Percentiles rank a stretch among this genome's conserved stretches.
Conservation (phyloP, 1,140 invertebrate species). For the Leguminivora glycinivorella region DNA sequence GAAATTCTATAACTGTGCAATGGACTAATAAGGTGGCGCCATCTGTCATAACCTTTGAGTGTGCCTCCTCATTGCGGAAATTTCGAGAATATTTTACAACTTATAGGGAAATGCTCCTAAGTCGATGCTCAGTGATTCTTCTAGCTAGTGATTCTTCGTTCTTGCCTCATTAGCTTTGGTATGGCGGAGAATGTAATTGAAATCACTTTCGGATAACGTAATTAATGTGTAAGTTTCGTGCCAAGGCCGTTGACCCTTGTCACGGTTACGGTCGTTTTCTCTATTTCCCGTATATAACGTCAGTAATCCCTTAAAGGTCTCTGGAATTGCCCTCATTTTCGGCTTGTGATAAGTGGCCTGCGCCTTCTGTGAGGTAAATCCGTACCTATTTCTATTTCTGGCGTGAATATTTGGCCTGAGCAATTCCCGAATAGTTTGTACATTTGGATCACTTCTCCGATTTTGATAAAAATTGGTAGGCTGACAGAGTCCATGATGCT, state of each 20-base stretch:
- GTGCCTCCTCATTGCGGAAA: no score
- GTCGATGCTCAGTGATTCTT: neutral
- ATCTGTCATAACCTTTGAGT: no score
- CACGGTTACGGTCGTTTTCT: neutral
- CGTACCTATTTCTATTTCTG: neutral
- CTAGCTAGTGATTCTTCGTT: no score
- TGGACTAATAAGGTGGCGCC: no score
- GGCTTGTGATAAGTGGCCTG: neutral
- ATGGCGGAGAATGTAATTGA: neutral
- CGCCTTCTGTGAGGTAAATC: conserved; percentile 6
- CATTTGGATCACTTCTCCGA: no score
- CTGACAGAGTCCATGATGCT: no score
- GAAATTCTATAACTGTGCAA: no score
- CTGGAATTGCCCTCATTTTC: conserved; percentile 10
- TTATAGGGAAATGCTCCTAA: no score
- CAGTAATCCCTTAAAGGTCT: conserved; percentile 9
- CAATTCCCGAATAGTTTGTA: no score
- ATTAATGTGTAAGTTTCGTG: neutral
- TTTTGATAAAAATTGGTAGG: no score
- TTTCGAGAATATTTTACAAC: no score
- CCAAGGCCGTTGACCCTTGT: conserved; percentile 2
- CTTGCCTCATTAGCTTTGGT: neutral
- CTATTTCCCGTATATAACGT: conserved; percentile 5
- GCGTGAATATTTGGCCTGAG: no score
- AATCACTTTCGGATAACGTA: neutral